Conservation (phyloP, 2,888 invertebrate genomes). For the Drosophila histrio region DNA sequence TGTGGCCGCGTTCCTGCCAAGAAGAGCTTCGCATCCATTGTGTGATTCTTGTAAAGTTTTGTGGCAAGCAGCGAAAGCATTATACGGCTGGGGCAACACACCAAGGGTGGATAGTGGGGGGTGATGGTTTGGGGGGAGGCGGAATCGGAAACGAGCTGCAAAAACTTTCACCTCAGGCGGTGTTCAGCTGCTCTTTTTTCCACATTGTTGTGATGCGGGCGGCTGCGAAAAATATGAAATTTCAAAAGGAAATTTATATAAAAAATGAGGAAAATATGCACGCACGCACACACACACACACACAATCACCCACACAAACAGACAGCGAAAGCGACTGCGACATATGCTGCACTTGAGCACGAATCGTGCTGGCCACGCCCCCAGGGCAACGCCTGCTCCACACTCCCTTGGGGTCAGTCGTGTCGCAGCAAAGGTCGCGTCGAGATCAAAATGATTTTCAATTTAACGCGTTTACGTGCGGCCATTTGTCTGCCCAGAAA, state of each 20-base stretch:
- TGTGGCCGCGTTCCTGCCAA: slow-evolving; percentile 69
- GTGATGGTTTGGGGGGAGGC: slow-evolving; percentile 2
- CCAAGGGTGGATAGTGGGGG: not conserved
- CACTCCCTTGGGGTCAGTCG: slow-evolving; percentile 19
- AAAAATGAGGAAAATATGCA: slow-evolving; percentile 69
- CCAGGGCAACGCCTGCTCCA: slow-evolving; percentile 2
- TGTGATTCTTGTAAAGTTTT: slow-evolving; percentile 70
- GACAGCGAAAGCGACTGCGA: slow-evolving; percentile 25
- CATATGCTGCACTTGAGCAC: slow-evolving; percentile 69
- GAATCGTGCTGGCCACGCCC: slow-evolving; percentile 14
- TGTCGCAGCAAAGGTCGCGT: slow-evolving; percentile 61
- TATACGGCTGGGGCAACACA: slow-evolving; percentile 46
- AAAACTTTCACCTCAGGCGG: slow-evolving; percentile 73
- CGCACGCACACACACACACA: slow-evolving; percentile 53
- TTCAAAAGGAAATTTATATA: slow-evolving; percentile 59
- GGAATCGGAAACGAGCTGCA: slow-evolving; percentile 75
- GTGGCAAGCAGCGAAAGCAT: slow-evolving; percentile 63
- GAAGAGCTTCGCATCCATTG: slow-evolving; percentile 51
- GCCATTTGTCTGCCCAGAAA: slow-evolving; percentile 75
- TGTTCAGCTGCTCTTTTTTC: slow-evolving; percentile 44
- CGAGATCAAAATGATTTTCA: slow-evolving; percentile 80
- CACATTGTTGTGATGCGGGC: slow-evolving; percentile 29
- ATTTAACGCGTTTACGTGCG: slow-evolving; percentile 79
- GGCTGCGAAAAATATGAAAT: slow-evolving; percentile 68
- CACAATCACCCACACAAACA: slow-evolving; percentile 2